Evolutionary conservation across 1,140 invertebrate genomes (phyloP), one percentile per base, ranked within the genome.

Genomic region (Drosophila punjabiensis): DNA sequence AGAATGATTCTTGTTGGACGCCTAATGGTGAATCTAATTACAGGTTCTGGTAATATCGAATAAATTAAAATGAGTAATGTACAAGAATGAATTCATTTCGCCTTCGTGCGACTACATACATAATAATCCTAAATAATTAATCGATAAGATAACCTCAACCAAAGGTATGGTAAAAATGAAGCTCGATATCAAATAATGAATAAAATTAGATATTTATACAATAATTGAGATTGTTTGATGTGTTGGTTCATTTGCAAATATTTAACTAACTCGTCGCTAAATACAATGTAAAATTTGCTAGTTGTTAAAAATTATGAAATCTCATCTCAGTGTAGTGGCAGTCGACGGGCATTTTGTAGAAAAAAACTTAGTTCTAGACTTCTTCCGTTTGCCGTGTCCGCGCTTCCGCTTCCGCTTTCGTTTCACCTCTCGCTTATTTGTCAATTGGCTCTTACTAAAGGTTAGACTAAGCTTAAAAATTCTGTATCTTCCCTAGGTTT

Each of bases 271-370:
- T 90, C 78, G 66, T 48, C 84, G 66, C 60, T 90, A 76, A 89
- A 89, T 81, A 79, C 53, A 80, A 79, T 89, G 86, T 89, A 90
- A 85, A 90, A 89, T 89, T 89, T 79, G 39, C 85, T 89, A 89
- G 37, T 81, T 67, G 43, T 81, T 84, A 85, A 89, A 55, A 74
- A 74, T 50, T 74, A 74, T 74, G 68, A 74, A 88, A 81, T 89
- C 70, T 81, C 77, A 83, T 75, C 82, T 66, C 73, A 58, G 20
- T 39, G 20, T 39, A 39, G 64, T 65, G 69, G 55, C 67, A 48
- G 68, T 69, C 39, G 58, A 55, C 45, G 65, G 59, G 59, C 67
- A 70, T 48, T 71, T 82, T 62, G 82, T 77, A 83, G 76, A 81
- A 84, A 81, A 84, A 74, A 68, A 79, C 81, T 88, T 88, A 88